Evolutionary conservation across 2,888 invertebrate species (phyloP).

Genomic region (Nephrocerus scutellatus): DNA sequence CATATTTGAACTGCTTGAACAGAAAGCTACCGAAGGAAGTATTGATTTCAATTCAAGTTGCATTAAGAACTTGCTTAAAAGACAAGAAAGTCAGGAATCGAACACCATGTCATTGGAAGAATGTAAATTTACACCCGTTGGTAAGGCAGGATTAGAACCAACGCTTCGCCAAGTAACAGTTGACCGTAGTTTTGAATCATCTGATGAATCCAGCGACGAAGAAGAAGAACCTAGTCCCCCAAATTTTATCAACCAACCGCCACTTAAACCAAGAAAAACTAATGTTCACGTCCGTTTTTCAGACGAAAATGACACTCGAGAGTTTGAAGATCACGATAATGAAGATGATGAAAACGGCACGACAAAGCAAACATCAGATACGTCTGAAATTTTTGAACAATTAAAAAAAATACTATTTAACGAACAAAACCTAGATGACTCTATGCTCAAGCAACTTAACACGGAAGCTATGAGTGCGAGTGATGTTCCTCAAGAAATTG

Average conservation of each 20-base stretch:
- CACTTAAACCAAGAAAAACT: too few relatives aligned
- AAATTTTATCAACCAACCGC: too few relatives aligned
- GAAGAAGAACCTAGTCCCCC: too few relatives aligned
- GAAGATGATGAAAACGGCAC: constrained; percentile 9
- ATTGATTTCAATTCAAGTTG: constrained; percentile 64
- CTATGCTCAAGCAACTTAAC: too few relatives aligned
- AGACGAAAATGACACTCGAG: constrained; percentile 33
- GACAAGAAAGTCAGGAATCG: too few relatives aligned
- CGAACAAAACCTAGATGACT: constrained; percentile 7
- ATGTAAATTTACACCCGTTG: too few relatives aligned
- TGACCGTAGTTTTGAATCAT: too few relatives aligned
- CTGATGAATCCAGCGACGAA: too few relatives aligned
- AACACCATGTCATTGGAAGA: too few relatives aligned
- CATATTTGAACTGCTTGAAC: constrained; percentile 72
- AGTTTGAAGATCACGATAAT: constrained; percentile 29
- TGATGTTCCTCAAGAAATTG: constrained; percentile 8
- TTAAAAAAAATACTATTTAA: constrained; percentile 15
- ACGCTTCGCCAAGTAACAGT: too few relatives aligned
- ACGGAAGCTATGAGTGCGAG: neutral
- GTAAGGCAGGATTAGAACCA: too few relatives aligned
- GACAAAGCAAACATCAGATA: neutral
- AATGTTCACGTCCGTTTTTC: constrained; percentile 34
- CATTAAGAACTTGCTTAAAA: too few relatives aligned
- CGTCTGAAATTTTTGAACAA: constrained; percentile 14
- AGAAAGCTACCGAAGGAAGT: constrained; percentile 63